Evolutionary conservation across 1,140 invertebrate genomes (phyloP).

Genomic region (Zaprionus vittiger): DNA sequence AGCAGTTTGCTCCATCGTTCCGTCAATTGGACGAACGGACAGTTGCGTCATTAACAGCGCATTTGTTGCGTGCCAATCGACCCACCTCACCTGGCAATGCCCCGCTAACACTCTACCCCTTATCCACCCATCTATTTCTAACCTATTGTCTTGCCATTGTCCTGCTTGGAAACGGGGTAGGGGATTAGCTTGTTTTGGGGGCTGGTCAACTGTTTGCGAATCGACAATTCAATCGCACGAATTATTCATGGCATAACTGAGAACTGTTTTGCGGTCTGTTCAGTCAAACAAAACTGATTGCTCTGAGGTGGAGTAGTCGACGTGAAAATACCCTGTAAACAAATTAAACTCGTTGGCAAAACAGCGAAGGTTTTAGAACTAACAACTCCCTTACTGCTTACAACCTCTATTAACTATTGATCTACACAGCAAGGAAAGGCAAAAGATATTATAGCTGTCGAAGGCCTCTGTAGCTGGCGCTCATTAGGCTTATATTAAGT

Average conservation of each 20-base stretch:
- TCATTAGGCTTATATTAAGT: too few relatives aligned
- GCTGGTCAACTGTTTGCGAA: slow-evolving; percentile 26
- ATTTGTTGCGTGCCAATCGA: slow-evolving; percentile 70
- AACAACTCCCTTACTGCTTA: too few relatives aligned
- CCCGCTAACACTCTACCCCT: not conserved
- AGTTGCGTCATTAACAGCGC: slow-evolving; percentile 60
- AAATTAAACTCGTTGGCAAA: not conserved
- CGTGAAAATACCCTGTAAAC: not conserved
- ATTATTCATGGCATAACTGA: slow-evolving; percentile 28
- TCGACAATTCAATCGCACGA: not conserved
- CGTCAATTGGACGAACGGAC: slow-evolving; percentile 24
- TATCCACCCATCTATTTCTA: not conserved
- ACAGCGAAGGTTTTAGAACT: too few relatives aligned
- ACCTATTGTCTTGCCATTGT: not conserved
- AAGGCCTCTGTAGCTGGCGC: too few relatives aligned
- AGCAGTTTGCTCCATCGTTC: not conserved
- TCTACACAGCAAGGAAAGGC: too few relatives aligned
- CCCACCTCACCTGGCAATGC: not conserved
- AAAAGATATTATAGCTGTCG: too few relatives aligned
- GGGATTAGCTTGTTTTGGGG: slow-evolving; percentile 3
- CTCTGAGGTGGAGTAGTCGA: not conserved
- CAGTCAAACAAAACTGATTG: not conserved
- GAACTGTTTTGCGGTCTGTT: not conserved
- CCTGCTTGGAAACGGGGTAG: not conserved
- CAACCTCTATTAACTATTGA: too few relatives aligned